phyloP scores from a whole-genome alignment of 2,888 invertebrate genomes.

The Trichogramma evanescens region DNA sequence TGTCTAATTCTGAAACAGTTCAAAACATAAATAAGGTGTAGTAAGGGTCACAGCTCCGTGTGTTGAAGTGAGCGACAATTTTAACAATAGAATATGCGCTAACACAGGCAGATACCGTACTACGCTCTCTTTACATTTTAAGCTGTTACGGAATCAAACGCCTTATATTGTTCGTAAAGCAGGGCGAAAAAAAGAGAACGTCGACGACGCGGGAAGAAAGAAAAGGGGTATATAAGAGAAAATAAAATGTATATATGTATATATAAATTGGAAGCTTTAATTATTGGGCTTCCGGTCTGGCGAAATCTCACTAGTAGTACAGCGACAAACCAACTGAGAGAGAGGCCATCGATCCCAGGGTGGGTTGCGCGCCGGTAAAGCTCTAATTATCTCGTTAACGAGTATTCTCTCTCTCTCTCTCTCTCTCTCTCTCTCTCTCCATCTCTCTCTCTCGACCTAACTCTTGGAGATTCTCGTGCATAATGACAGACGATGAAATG shows the following conservation, averaged over 20 bases:
- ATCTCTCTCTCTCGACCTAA: too few relatives aligned
- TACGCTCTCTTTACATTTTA: too few relatives aligned
- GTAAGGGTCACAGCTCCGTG: too few relatives aligned
- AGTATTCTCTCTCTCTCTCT: neutral
- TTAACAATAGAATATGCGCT: too few relatives aligned
- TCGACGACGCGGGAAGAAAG: neutral
- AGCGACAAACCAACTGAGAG: neutral
- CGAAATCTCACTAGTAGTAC: neutral
- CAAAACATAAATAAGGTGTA: too few relatives aligned
- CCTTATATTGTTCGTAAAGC: too few relatives aligned
- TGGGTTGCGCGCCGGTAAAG: neutral
- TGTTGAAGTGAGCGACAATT: too few relatives aligned
- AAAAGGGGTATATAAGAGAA: neutral
- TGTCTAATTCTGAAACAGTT: too few relatives aligned
- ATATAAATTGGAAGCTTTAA: constrained; percentile 6
- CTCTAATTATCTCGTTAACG: constrained; percentile 18
- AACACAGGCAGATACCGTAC: too few relatives aligned
- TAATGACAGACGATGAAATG: constrained; percentile 9
- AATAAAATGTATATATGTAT: neutral
- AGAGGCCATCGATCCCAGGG: constrained; percentile 7
- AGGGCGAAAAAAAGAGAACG: too few relatives aligned
- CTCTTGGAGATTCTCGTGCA: neutral
- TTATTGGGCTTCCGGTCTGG: constrained; percentile 8
- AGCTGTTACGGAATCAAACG: too few relatives aligned
- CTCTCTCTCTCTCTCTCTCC: neutral